phyloP scores from a whole-genome alignment of 2,797 vertebrate species.

The Oreortyx pictus region DNA sequence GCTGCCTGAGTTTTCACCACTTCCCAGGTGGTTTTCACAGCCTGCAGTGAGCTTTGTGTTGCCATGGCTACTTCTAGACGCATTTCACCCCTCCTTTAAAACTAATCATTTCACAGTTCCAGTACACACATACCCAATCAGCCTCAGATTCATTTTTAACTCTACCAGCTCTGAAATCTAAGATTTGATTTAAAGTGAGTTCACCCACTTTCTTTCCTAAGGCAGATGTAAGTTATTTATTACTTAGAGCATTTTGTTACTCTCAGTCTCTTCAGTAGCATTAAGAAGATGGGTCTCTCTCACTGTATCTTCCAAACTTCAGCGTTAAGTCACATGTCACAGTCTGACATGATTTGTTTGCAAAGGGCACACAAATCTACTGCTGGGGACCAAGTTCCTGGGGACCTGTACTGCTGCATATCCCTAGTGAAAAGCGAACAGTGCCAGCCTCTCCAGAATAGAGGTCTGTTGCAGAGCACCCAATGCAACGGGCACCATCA shows the following conservation, averaged over 20 bases:
- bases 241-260: background rate
- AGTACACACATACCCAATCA: background rate
- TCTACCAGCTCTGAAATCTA: background rate
- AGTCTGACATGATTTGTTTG: background rate
- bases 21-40: constrained; percentile 14
- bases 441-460: background rate
- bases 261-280: background rate
- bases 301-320: background rate
- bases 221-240: background rate
- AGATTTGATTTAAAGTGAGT: background rate
- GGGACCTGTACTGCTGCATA: background rate
- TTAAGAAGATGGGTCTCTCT: background rate
- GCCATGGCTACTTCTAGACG: background rate
- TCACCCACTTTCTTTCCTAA: background rate
- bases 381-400: background rate
- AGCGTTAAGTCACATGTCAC: background rate
- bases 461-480: background rate
- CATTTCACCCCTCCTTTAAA: constrained; percentile 1
- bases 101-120: background rate
- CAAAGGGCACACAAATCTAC: background rate
- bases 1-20: background rate
- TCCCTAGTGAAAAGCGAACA: background rate
- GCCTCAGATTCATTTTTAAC: background rate
- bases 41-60: background rate
- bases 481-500: accelerated